Percentiles rank a stretch among this genome's conserved stretches.
phyloP scores from a whole-genome alignment of 2,113 vertebrate genomes.

The Raphicerus campestris region DNA sequence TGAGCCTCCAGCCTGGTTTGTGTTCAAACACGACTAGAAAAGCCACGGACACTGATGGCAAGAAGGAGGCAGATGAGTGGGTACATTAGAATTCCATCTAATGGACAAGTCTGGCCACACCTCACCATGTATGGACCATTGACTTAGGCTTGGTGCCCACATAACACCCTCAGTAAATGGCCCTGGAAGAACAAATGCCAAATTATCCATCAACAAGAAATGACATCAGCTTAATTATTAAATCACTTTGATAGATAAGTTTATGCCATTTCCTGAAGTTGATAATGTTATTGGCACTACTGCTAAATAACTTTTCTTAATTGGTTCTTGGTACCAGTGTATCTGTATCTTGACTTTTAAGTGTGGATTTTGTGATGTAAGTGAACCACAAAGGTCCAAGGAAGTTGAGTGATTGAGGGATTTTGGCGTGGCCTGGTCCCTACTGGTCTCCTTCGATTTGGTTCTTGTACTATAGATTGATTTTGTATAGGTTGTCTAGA shows the following conservation, averaged over 20 bases:
- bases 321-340: background rate
- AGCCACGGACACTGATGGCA: background rate
- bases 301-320: background rate
- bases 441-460: background rate
- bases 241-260: background rate
- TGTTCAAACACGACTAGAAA: background rate
- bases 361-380: accelerated
- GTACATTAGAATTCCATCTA: background rate
- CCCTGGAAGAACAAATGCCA: background rate
- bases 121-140: background rate
- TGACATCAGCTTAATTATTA: background rate
- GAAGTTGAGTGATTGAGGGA: background rate
- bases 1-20: accelerated
- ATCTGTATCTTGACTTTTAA: background rate
- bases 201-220: background rate
- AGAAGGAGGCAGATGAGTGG: background rate
- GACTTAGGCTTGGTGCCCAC: background rate
- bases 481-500: background rate
- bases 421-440: background rate
- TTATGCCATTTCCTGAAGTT: background rate
- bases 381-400: background rate
- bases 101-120: background rate
- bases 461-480: background rate
- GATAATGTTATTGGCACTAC: background rate
- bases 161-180: background rate